Conservation (phyloP, 2,888 invertebrate genomes). For the Notodonta ziczac region DNA sequence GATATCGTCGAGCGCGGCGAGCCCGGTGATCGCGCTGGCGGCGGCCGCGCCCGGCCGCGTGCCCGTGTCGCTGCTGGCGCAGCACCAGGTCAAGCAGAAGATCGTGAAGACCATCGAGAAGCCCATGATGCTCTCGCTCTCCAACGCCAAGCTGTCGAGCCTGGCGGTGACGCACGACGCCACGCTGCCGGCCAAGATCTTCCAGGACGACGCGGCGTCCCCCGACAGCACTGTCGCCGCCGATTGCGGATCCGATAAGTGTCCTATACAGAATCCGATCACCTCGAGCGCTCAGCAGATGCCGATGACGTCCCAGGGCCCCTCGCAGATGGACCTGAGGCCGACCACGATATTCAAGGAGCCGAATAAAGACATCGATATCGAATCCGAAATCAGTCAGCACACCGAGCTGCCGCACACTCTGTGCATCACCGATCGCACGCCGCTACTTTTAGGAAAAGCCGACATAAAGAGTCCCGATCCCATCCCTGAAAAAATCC, state of each 20-base stretch:
- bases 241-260: slow-evolving; percentile 56
- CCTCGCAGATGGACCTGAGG: slow-evolving; percentile 54
- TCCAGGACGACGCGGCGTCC: slow-evolving; percentile 87
- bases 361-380: slow-evolving; percentile 72
- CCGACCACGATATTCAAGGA: slow-evolving; percentile 53
- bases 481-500: slow-evolving; percentile 80
- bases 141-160: slow-evolving; percentile 82
- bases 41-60: slow-evolving; percentile 63
- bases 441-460: slow-evolving; percentile 73
- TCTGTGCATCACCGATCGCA: slow-evolving; percentile 68
- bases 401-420: slow-evolving; percentile 79
- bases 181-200: slow-evolving; percentile 87
- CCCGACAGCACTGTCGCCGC: slow-evolving; percentile 79
- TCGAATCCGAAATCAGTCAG: slow-evolving; percentile 79
- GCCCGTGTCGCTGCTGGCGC: slow-evolving; percentile 74
- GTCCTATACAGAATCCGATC: slow-evolving; percentile 46
- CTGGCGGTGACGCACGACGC: slow-evolving; percentile 84
- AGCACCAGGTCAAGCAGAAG: slow-evolving; percentile 80
- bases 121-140: slow-evolving; percentile 78
- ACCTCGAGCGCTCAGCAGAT: slow-evolving; percentile 51
- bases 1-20: slow-evolving; percentile 74
- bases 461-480: slow-evolving; percentile 80
- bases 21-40: slow-evolving; percentile 68
- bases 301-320: slow-evolving; percentile 43
- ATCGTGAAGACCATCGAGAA: slow-evolving; percentile 81